These are phyloP conservation scores for Ormyrus thymus DNA, from an alignment of 2,888 invertebrate genomes.

Conservation along the genomic window DNA sequence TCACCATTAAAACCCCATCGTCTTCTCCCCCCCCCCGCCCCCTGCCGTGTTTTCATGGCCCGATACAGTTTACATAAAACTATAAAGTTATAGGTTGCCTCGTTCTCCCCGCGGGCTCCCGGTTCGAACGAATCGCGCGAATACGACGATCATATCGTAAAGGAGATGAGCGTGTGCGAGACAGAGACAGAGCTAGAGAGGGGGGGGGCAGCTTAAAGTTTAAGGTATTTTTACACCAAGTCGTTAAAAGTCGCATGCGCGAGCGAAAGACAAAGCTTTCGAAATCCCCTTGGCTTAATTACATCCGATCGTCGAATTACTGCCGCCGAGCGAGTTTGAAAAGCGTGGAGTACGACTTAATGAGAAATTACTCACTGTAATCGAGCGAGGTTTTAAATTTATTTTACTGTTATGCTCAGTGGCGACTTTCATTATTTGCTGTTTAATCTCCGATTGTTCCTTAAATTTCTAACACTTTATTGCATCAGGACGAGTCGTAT, in stretches of 20 bases:
- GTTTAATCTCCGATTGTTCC: neutral
- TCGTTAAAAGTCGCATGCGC: constrained; percentile 65
- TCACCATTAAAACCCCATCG: constrained; percentile 72
- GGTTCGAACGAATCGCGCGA: constrained; percentile 43
- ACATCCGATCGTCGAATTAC: constrained; percentile 68
- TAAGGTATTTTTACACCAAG: constrained; percentile 71
- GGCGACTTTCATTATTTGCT: too few relatives aligned
- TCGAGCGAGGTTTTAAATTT: constrained; percentile 37
- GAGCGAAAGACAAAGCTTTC: constrained; percentile 52
- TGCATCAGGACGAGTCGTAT: neutral
- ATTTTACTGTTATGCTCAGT: constrained; percentile 39
- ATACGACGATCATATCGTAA: constrained; percentile 32
- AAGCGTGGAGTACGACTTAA: constrained; percentile 54
- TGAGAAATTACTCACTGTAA: constrained; percentile 57
- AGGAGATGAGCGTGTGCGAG: constrained; percentile 20
- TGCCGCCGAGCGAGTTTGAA: constrained; percentile 28
- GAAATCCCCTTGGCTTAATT: constrained; percentile 62
- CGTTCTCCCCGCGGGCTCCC: neutral
- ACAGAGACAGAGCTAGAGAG: too few relatives aligned
- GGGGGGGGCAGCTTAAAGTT: constrained; percentile 55
- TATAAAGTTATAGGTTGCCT: constrained; percentile 70
- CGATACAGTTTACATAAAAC: constrained; percentile 74
- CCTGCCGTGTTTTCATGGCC: constrained; percentile 63
- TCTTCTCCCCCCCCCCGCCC: constrained; percentile 45
- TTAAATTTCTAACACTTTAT: neutral